Conservation (phyloP, 1,140 invertebrate genomes). For the Sycophila sp. region DNA sequence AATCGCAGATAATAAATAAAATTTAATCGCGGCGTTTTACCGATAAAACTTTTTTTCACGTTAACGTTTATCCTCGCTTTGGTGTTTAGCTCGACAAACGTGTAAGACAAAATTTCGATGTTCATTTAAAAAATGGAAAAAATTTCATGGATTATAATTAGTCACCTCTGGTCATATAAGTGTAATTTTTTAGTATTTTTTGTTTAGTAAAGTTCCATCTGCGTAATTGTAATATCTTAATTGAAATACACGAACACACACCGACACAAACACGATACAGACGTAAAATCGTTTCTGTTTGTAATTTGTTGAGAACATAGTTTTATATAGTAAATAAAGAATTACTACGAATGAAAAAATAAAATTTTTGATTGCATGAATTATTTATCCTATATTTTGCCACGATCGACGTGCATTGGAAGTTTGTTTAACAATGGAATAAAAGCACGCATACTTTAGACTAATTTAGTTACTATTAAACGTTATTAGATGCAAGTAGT, state of each 20-base stretch:
- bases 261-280: conserved; percentile 33
- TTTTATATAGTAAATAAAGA: conserved; percentile 65
- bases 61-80: conserved; percentile 22
- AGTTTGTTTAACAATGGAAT: no score
- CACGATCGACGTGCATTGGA: no score
- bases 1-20: conserved; percentile 6
- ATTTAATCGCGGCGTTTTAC: no score
- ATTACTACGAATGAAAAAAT: conserved; percentile 53
- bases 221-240: conserved; percentile 43
- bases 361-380: conserved; percentile 1
- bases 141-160: conserved; percentile 32
- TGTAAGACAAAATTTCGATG: neutral
- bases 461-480: no score
- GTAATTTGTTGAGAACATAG: conserved; percentile 60
- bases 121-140: conserved; percentile 22
- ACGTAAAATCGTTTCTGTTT: conserved; percentile 46
- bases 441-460: no score
- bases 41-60: no score
- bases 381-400: conserved; percentile 29
- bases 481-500: no score
- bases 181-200: conserved; percentile 40
- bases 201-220: conserved; percentile 42
- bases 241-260: conserved; percentile 44
- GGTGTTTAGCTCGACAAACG: neutral
- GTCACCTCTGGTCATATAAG: conserved; percentile 28